Evolutionary conservation across 2,797 vertebrate species (phyloP).

Genomic region (Nannoperca obscura): DNA sequence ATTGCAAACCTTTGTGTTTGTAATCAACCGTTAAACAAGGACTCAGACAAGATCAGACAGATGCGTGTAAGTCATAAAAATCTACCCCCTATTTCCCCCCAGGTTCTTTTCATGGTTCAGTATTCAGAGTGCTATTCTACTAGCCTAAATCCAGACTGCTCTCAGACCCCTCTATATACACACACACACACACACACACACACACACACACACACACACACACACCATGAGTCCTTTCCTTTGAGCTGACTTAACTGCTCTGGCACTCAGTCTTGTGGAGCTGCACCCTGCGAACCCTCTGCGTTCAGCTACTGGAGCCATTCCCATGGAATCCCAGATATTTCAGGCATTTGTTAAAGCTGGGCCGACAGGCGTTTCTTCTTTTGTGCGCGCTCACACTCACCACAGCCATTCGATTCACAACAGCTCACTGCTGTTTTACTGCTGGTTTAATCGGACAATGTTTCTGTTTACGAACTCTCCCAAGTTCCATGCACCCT

Average conservation of each 20-base stretch:
- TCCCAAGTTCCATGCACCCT: neutral
- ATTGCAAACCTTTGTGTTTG: slow-evolving; percentile 4
- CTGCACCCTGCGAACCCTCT: slow-evolving; percentile 79
- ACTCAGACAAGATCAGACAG: slow-evolving; percentile 47
- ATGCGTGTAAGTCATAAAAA: slow-evolving; percentile 38
- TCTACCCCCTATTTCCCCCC: neutral
- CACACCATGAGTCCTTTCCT: slow-evolving; percentile 51
- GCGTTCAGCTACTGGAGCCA: slow-evolving; percentile 74
- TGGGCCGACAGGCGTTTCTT: slow-evolving; percentile 77
- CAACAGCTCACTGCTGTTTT: slow-evolving; percentile 49
- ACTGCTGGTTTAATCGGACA: slow-evolving; percentile 41
- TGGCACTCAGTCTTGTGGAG: slow-evolving; percentile 74
- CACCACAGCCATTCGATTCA: slow-evolving; percentile 45
- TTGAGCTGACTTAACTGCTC: slow-evolving; percentile 78
- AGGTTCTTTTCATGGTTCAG: slow-evolving; percentile 36
- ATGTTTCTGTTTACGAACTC: slow-evolving; percentile 31
- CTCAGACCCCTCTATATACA: slow-evolving; percentile 16
- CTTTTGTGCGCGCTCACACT: slow-evolving; percentile 48
- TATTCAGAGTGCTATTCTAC: slow-evolving; percentile 45
- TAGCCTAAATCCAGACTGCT: slow-evolving; percentile 49
- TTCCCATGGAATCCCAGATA: slow-evolving; percentile 86
- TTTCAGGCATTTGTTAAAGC: slow-evolving; percentile 82
- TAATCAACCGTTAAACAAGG: neutral
- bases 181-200: slow-evolving; percentile 12
- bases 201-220: slow-evolving; percentile 19